phyloP scores from a whole-genome alignment of 2,113 vertebrate species.

The Ceyx cyanopectus region DNA sequence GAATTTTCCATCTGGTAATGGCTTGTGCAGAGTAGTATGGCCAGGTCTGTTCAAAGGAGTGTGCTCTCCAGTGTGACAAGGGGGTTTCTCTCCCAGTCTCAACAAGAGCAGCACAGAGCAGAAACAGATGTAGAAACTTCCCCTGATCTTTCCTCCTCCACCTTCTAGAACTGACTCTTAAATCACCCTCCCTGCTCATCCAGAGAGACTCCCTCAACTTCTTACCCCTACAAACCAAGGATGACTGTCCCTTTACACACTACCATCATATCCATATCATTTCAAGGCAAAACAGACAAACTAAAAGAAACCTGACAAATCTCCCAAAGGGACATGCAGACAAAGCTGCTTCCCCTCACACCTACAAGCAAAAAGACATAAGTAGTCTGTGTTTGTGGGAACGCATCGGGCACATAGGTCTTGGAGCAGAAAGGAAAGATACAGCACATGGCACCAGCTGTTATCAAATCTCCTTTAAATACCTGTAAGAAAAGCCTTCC shows the following conservation, averaged over 20 bases:
- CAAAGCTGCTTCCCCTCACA: not conserved
- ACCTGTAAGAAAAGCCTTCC: not conserved
- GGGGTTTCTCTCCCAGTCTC: accelerated
- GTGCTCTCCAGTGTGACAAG: not conserved
- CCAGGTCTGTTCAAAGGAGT: not conserved
- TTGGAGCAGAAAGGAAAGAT: not conserved
- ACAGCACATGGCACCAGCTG: not conserved
- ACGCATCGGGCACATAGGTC: not conserved
- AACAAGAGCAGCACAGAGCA: not conserved
- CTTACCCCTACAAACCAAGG: not conserved
- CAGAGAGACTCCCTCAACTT: not conserved
- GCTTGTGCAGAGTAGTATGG: not conserved
- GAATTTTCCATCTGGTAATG: not conserved
- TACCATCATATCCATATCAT: not conserved
- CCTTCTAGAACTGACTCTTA: not conserved
- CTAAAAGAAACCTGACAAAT: not conserved
- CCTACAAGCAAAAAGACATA: not conserved
- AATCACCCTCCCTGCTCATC: not conserved
- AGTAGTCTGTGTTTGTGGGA: not conserved
- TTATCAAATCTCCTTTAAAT: not conserved
- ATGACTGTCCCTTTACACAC: not conserved
- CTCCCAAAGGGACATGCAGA: not conserved
- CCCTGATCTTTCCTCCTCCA: not conserved
- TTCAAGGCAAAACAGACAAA: not conserved
- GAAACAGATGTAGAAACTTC: not conserved